phyloP scores from a whole-genome alignment of 1,140 invertebrate species.

The Carposina sasakii region DNA sequence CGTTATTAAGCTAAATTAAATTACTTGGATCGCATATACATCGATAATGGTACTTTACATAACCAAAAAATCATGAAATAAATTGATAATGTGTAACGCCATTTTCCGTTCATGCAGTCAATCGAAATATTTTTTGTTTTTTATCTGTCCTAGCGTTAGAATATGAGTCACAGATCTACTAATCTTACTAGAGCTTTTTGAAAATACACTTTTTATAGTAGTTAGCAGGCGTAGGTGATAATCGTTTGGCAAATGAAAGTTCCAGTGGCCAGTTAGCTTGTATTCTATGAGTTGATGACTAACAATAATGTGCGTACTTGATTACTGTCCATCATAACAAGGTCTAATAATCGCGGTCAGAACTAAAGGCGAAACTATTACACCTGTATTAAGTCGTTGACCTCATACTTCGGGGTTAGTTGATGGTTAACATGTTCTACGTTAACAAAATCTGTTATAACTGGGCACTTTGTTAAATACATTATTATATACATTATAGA shows the following conservation, averaged over 20 bases:
- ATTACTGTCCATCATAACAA: too few relatives aligned
- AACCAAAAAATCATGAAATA: conserved; percentile 16
- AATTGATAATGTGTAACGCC: conserved; percentile 52
- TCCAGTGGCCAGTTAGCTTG: not conserved
- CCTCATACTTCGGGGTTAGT: too few relatives aligned
- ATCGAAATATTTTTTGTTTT: conserved; percentile 36
- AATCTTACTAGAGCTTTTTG: too few relatives aligned
- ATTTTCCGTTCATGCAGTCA: conserved; percentile 49
- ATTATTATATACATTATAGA: too few relatives aligned
- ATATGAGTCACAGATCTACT: too few relatives aligned
- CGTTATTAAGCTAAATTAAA: too few relatives aligned
- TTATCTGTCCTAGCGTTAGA: conserved; percentile 19
- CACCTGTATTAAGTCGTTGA: conserved; percentile 13
- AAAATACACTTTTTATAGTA: too few relatives aligned
- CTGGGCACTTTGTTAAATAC: too few relatives aligned
- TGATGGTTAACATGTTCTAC: too few relatives aligned
- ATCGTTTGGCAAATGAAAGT: not conserved
- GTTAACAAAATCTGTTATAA: too few relatives aligned
- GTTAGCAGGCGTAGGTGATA: too few relatives aligned
- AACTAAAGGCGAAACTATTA: conserved; percentile 30
- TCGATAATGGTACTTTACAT: conserved; percentile 1
- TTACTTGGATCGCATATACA: too few relatives aligned
- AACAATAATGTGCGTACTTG: conserved; percentile 38
- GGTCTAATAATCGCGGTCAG: conserved; percentile 49
- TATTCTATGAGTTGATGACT: conserved; percentile 46